Conservation (phyloP, 2,113 vertebrate species). For the Dermatemys mawii region DNA sequence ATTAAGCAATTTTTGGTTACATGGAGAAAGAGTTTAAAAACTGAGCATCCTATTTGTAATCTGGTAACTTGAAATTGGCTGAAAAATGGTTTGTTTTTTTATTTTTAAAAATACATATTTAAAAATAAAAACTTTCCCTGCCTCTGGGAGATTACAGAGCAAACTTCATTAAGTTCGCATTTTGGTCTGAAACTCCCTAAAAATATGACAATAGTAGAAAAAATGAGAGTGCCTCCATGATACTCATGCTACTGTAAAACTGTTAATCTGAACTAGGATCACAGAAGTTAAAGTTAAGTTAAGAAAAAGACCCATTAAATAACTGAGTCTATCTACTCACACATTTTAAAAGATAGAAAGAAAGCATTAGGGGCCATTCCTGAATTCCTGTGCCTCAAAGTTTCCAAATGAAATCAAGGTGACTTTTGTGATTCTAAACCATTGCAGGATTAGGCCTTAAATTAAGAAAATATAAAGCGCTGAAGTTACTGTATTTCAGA, state of each 20-base stretch:
- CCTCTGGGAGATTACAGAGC: neutral
- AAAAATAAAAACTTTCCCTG: neutral
- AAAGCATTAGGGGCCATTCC: neutral
- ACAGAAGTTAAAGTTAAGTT: neutral
- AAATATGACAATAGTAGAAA: neutral
- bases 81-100: neutral
- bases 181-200: constrained; percentile 15
- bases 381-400: neutral
- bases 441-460: constrained; percentile 22
- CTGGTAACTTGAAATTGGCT: neutral
- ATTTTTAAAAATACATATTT: neutral
- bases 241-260: neutral
- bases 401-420: neutral
- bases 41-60: neutral
- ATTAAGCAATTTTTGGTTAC: neutral
- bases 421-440: neutral
- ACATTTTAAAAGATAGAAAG: neutral
- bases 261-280: neutral
- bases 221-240: neutral
- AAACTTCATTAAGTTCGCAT: neutral
- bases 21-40: neutral
- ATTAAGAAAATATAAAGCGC: constrained; percentile 23
- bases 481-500: neutral
- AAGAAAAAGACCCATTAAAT: neutral
- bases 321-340: neutral